Evolutionary conservation across 2,113 vertebrate species (phyloP).

Genomic region (Notothenia coriiceps): DNA sequence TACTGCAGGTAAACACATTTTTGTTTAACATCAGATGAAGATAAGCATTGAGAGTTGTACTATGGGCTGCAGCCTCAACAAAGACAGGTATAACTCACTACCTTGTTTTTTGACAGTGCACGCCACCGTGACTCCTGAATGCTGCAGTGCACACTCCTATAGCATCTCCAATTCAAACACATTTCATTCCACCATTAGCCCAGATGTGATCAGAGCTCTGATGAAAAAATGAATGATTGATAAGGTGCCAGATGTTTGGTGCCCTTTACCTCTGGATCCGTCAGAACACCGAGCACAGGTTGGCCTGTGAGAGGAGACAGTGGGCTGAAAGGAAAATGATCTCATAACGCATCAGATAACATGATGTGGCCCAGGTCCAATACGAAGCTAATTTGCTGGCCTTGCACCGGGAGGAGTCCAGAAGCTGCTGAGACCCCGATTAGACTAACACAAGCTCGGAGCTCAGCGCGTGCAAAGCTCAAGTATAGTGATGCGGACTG

Average conservation of each 20-base stretch:
- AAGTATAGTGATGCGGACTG: conserved; percentile 75
- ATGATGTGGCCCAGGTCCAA: conserved; percentile 65
- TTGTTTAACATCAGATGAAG: conserved; percentile 6
- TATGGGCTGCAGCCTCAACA: conserved; percentile 23
- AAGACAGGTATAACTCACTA: conserved; percentile 30
- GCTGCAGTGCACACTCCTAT: conserved; percentile 63
- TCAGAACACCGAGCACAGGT: conserved; percentile 31
- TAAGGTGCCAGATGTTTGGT: conserved; percentile 45
- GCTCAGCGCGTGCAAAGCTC: conserved; percentile 58
- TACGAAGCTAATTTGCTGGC: conserved; percentile 56
- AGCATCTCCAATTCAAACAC: conserved; percentile 40
- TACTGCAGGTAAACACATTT: conserved; percentile 19
- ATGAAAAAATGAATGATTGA: conserved; percentile 52
- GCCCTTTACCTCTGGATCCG: conserved; percentile 44
- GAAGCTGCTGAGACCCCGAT: conserved; percentile 35
- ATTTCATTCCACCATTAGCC: conserved; percentile 46
- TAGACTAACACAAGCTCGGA: conserved; percentile 33
- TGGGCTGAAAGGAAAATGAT: conserved; percentile 27
- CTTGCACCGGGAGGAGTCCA: conserved; percentile 39
- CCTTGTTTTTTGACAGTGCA: conserved; percentile 35
- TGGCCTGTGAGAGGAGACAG: conserved; percentile 30
- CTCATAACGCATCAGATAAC: conserved; percentile 39
- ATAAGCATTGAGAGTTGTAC: conserved; percentile 10
- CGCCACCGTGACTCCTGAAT: conserved; percentile 37
- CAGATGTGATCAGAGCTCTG: conserved; percentile 47